phyloP scores from a whole-genome alignment of 2,888 invertebrate genomes.

The Drosophila affinis region DNA sequence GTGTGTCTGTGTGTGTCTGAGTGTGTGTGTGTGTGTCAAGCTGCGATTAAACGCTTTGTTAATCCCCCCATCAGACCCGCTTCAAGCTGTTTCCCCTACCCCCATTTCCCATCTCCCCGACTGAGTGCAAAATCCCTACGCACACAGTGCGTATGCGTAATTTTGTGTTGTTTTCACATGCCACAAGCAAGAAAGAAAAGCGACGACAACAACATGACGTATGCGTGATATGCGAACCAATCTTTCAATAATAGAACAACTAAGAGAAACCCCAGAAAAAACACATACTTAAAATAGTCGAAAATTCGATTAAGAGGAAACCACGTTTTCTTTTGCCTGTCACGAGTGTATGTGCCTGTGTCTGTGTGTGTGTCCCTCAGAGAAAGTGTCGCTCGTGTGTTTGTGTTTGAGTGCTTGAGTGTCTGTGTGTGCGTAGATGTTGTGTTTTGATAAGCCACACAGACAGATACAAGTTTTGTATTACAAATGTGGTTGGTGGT shows the following conservation, averaged over 20 bases:
- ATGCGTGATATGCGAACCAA: constrained; percentile 34
- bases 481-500: constrained; percentile 46
- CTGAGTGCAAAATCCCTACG: not conserved
- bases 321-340: constrained; percentile 38
- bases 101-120: not conserved
- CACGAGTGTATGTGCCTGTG: constrained; percentile 52
- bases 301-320: constrained; percentile 68
- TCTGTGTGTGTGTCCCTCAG: constrained; percentile 1
- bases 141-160: constrained; percentile 46
- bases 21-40: constrained; percentile 47
- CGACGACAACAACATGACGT: constrained; percentile 9
- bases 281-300: constrained; percentile 28
- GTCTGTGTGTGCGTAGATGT: constrained; percentile 31
- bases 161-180: constrained; percentile 1
- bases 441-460: constrained; percentile 67
- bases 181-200: not conserved
- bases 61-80: constrained; percentile 59
- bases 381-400: constrained; percentile 7
- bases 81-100: constrained; percentile 36
- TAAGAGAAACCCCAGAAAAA: constrained; percentile 19
- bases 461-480: constrained; percentile 43
- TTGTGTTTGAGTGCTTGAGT: constrained; percentile 14
- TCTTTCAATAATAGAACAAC: constrained; percentile 54
- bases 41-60: constrained; percentile 74
- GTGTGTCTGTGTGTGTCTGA: not conserved